Evolutionary conservation across 2,888 invertebrate genomes (phyloP).

Genomic region (Lithophane leautieri): DNA sequence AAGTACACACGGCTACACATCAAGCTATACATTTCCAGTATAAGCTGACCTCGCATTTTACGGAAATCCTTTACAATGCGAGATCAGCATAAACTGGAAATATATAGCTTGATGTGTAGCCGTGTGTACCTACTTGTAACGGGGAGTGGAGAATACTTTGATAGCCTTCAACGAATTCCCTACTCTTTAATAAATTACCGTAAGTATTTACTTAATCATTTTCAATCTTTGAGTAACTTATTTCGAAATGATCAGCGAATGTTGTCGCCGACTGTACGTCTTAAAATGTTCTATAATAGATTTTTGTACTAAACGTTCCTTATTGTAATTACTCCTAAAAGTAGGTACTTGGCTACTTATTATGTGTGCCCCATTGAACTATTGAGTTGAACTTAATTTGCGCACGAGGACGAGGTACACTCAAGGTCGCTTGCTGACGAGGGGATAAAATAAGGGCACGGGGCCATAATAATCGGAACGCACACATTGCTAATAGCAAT

Average conservation of each 20-base stretch:
- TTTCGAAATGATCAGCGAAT: not conserved
- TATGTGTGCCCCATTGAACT: constrained; percentile 17
- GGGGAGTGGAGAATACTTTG: not conserved
- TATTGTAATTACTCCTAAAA: not conserved
- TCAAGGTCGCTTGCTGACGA: constrained; percentile 40
- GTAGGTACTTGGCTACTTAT: not conserved
- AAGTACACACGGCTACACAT: too few species aligned
- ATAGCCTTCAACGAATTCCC: not conserved
- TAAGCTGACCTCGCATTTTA: too few species aligned
- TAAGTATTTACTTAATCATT: not conserved
- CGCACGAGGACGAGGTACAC: constrained; percentile 12
- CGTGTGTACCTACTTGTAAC: not conserved
- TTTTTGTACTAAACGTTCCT: not conserved
- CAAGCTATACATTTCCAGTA: too few species aligned
- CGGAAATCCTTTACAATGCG: too few species aligned
- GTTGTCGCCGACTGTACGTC: not conserved
- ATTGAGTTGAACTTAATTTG: constrained; percentile 13
- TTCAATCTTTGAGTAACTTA: too few species aligned
- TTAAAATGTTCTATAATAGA: too few species aligned
- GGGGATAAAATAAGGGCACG: constrained; percentile 45
- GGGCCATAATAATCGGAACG: constrained; percentile 22
- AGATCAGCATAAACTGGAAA: too few species aligned
- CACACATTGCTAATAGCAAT: constrained; percentile 15
- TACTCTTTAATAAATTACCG: not conserved
- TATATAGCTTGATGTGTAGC: too few species aligned